Conservation (phyloP, 2,888 invertebrate species). For the Hedya salicella region DNA sequence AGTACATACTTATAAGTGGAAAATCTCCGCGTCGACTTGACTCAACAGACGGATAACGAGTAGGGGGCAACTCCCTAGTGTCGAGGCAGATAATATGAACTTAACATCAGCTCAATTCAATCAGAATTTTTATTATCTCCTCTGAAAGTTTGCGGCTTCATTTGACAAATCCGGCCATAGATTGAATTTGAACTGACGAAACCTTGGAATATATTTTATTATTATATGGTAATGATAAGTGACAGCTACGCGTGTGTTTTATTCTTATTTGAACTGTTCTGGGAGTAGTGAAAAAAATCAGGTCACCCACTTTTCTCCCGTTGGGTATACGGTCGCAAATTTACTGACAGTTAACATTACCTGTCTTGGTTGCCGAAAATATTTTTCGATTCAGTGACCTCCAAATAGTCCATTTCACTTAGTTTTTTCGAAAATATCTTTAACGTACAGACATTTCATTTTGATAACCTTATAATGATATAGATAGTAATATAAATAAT, state of each 20-base stretch:
- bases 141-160: conserved; percentile 20
- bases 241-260: background rate
- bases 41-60: conserved; percentile 29
- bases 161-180: conserved; percentile 6
- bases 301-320: conserved; percentile 46
- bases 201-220: background rate
- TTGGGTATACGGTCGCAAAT: conserved; percentile 19
- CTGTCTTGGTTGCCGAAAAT: background rate
- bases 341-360: conserved; percentile 20
- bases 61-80: conserved; percentile 28
- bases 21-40: conserved; percentile 26
- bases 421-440: too few species aligned
- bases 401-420: too few species aligned
- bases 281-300: conserved; percentile 44
- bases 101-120: conserved; percentile 29
- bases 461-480: too few species aligned
- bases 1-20: conserved; percentile 13
- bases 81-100: conserved; percentile 20
- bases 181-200: conserved; percentile 5
- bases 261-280: conserved; percentile 41
- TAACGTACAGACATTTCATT: too few species aligned
- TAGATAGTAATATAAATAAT: too few species aligned
- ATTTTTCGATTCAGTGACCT: too few species aligned
- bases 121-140: conserved; percentile 35
- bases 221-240: background rate